Base-by-base conservation (phyloP, 2,113 vertebrate species). In the Channa argus region DNA sequence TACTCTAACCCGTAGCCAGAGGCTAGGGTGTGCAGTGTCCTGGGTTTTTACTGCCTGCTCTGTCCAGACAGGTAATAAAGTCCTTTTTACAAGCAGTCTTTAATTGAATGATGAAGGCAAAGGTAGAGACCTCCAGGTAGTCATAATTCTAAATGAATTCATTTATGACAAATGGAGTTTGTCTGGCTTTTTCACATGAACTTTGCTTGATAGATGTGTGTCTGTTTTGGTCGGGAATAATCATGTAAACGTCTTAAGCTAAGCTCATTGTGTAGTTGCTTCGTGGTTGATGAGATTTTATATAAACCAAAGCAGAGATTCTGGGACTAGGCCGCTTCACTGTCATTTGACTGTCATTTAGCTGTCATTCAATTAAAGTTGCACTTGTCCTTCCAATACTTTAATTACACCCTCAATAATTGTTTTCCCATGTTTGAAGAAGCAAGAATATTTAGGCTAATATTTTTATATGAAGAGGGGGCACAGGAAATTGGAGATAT, bases 341-440 rank as follows among this genome's bases (percentile, higher is more conserved):
- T 80, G 80, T 86, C 79, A 74, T 77, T 74, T 74, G 14, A 52
- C 75, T 89, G 86, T 86, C 85, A 90, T 90, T 89, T 71, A 88
- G 71, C 84, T 80, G 88, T 74, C 75, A 67, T 84, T 93, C 86
- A 93, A 91, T 94, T 93, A 93, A 92, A 90, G 80, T 90, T 92
- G 90, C 88, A 91, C 90, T 90, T 80, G 83, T 89, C 83, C 86
- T 88, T 73, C 86, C 86, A 84, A 88, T 92, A 86, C 77, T 92
- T 91, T 94, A 94, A 93, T 94, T 94, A 94, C 89, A 90, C 63
- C 73, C 81, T 83, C 53, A 87, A 92, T 89, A 92, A 93, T 92
- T 93, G 86, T 94, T 92, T 89, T 88, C 60, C 64, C 79, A 63
- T 80, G 90, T 90, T 82, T 88, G 77, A 69, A 75, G 80, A 71